Evolutionary conservation across 2,113 vertebrate genomes (phyloP).

Genomic region (Prunella fulvescens): DNA sequence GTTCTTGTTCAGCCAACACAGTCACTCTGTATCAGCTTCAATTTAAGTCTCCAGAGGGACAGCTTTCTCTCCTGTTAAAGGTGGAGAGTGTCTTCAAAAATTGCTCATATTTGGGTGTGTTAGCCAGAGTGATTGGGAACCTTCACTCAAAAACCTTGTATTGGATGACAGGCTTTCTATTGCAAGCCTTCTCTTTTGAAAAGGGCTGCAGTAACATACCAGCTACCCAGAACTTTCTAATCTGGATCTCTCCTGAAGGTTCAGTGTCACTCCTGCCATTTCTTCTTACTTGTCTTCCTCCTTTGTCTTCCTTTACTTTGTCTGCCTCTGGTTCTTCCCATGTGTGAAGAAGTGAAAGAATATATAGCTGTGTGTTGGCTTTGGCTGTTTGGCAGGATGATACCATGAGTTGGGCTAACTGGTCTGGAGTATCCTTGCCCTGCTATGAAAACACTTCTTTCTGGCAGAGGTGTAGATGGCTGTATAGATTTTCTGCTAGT

Average conservation of each 20-base stretch:
- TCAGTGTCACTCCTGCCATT: neutral
- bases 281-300: neutral
- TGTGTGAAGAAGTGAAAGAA: neutral
- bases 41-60: neutral
- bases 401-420: neutral
- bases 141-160: neutral
- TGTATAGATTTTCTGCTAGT: neutral
- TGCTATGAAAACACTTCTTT: neutral
- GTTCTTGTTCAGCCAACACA: neutral
- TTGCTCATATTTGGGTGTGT: neutral
- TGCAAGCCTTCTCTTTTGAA: neutral
- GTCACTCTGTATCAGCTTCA: conserved; percentile 3
- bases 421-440: neutral
- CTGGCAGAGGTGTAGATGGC: neutral
- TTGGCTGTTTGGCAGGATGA: neutral
- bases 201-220: neutral
- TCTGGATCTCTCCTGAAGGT: neutral
- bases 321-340: neutral
- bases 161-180: neutral
- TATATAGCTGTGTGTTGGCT: neutral
- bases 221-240: neutral
- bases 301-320: too few species aligned
- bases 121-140: neutral
- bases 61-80: neutral
- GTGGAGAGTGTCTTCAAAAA: neutral